A percentile compares a stretch with the other conserved stretches of the same genome.
Conservation (phyloP, 1,140 invertebrate species). For the Trinorchestia longiramus region DNA sequence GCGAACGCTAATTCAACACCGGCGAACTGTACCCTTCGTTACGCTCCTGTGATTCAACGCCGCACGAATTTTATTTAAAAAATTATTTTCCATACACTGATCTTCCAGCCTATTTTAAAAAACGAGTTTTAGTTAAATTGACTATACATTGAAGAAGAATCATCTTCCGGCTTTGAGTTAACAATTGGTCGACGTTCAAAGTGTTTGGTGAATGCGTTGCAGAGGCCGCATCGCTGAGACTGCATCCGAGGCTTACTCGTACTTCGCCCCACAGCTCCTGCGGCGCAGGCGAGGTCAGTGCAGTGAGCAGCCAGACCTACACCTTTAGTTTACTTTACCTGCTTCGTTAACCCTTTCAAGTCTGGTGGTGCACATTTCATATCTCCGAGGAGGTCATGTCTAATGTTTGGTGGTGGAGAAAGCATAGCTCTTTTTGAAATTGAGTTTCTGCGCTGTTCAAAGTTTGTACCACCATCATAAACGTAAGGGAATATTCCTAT, state of each 20-base stretch:
- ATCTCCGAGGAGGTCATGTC: too few relatives aligned
- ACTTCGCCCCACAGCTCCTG: conserved; percentile 3
- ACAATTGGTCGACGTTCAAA: neutral
- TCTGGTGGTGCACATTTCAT: too few relatives aligned
- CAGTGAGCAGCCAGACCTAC: neutral
- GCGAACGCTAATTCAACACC: neutral
- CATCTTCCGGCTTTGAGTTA: neutral
- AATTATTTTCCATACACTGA: neutral
- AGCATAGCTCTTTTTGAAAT: too few relatives aligned
- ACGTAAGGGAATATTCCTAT: too few relatives aligned
- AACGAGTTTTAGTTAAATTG: neutral
- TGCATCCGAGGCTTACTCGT: neutral
- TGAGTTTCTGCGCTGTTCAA: too few relatives aligned
- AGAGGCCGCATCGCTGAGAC: conserved; percentile 27
- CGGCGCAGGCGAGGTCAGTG: neutral
- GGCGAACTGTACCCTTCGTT: neutral
- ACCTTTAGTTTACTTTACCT: neutral
- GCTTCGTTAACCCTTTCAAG: too few relatives aligned
- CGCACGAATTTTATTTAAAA: neutral
- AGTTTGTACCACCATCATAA: too few relatives aligned
- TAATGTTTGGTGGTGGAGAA: too few relatives aligned
- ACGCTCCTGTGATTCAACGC: neutral
- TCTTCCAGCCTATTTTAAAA: neutral
- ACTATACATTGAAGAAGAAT: neutral
- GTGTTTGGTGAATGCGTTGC: neutral